Conservation (phyloP, 2,888 invertebrate genomes). For the Biston betularia region DNA sequence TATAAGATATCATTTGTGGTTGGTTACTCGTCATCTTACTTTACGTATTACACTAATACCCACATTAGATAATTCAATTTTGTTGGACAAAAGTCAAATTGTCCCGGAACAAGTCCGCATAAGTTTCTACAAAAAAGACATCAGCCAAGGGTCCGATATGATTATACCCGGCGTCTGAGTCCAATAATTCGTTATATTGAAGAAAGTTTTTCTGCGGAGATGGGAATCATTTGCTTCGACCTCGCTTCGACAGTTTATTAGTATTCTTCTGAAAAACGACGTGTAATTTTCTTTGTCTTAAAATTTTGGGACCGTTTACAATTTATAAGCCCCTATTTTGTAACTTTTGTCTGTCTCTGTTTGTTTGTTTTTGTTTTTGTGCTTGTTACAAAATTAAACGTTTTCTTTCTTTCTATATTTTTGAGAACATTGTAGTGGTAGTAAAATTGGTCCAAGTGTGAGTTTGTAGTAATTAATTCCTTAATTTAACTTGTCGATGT, state of each 20-base stretch:
- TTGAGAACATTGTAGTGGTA: too few relatives aligned
- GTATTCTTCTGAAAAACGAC: conserved; percentile 72
- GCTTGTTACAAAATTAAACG: too few relatives aligned
- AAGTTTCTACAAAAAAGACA: conserved; percentile 62
- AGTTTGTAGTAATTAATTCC: too few relatives aligned
- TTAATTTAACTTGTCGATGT: too few relatives aligned
- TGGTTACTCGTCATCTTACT: conserved; percentile 1
- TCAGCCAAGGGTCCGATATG: conserved; percentile 69
- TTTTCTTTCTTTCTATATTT: too few relatives aligned
- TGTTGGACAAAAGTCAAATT: conserved; percentile 57
- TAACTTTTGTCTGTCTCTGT: too few relatives aligned
- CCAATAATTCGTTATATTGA: conserved; percentile 82
- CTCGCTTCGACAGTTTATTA: conserved; percentile 66
- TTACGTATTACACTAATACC: conserved; percentile 43
- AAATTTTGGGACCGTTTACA: conserved; percentile 32
- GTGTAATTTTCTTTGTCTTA: conserved; percentile 43
- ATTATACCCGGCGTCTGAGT: conserved; percentile 68
- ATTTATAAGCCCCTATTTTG: background rate
- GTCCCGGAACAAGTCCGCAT: conserved; percentile 40
- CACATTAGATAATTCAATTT: conserved; percentile 57
- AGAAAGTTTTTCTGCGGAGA: conserved; percentile 73
- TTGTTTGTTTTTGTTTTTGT: too few relatives aligned
- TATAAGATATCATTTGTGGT: background rate
- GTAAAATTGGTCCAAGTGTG: too few relatives aligned
- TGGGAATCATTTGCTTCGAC: conserved; percentile 77